Evolutionary conservation across 2,797 vertebrate species (phyloP), one percentile per base, ranked within the genome.

Genomic region (Tarsius wallacei): DNA sequence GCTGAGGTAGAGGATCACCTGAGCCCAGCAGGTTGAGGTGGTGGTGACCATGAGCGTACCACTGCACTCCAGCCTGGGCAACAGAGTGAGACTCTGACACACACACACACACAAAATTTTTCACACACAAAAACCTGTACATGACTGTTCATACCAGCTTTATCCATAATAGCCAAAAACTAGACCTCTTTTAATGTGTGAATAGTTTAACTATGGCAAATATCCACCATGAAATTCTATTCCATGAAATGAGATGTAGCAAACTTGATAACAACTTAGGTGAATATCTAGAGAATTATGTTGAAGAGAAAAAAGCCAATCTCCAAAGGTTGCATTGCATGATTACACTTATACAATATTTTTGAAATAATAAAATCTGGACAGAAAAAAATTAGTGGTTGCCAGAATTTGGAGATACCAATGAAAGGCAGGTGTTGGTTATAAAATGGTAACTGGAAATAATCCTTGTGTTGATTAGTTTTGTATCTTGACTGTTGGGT

Each of bases 331-430:
- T 42, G n/a, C 7, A 57, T 4, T 81, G 16, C 78, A 33, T 63
- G n/a, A 93, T 63, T 77, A 8, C 22, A 76, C 76, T 70, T 57
- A 59, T 47, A 31, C 42, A 42, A 36, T 15, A 85, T 84, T 74
- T 87, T 57, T 57, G 49, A 36, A 94, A 80, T 74, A 53, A 51
- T 12, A 93, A 80, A 36, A 49, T 59, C 89, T 71, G 92, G 10
- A 71, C 19, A 33, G 28, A 93, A 61, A 86, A 73, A 94, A 63
- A n/a, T 57, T 57, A 89, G n/a, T 86, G 11, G 2, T 74, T 94
- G 24, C 15, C 14, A 49, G 61, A 31, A 26, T 31, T 80, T 59
- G 70, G 63, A 36, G 49, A 64, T 51, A 7, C 47, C 33, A 7
- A 55, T 4, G 7, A n/a, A 12, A 73, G 31, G 5, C 21, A 11